Evolutionary conservation across 1,140 invertebrate genomes (phyloP).

Genomic region (Drosophila ogumai): DNA sequence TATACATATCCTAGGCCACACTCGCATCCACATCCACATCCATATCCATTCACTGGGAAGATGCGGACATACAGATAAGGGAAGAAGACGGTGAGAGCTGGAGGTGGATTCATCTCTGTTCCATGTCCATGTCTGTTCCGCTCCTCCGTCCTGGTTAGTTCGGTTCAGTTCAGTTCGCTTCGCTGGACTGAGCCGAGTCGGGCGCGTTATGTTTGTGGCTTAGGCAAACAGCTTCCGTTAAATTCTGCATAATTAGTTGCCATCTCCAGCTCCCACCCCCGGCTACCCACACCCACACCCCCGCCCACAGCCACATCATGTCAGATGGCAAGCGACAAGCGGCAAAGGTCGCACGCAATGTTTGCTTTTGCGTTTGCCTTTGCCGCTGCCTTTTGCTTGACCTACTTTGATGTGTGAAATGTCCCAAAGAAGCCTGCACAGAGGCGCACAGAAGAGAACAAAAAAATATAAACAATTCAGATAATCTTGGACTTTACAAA

Average conservation of each 20-base stretch:
- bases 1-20: conserved; percentile 38
- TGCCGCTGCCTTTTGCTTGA: conserved; percentile 73
- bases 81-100: conserved; percentile 10
- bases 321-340: conserved; percentile 68
- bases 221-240: conserved; percentile 81
- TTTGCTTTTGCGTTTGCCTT: conserved; percentile 54
- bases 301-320: conserved; percentile 23
- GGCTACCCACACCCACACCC: neutral
- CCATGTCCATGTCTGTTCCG: conserved; percentile 28
- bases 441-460: conserved; percentile 11
- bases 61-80: conserved; percentile 34
- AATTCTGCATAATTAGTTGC: conserved; percentile 82
- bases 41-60: conserved; percentile 22
- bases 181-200: conserved; percentile 39
- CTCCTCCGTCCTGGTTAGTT: conserved; percentile 43
- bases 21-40: conserved; percentile 23
- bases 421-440: conserved; percentile 63
- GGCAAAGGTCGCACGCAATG: conserved; percentile 77
- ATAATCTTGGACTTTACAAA: neutral
- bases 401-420: conserved; percentile 83
- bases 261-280: conserved; percentile 64
- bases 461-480: conserved; percentile 22
- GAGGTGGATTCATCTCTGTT: conserved; percentile 3
- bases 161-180: conserved; percentile 50
- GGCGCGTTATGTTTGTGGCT: conserved; percentile 52